Evolutionary conservation across 2,888 invertebrate species (phyloP).

Genomic region (Nudaria mundana): DNA sequence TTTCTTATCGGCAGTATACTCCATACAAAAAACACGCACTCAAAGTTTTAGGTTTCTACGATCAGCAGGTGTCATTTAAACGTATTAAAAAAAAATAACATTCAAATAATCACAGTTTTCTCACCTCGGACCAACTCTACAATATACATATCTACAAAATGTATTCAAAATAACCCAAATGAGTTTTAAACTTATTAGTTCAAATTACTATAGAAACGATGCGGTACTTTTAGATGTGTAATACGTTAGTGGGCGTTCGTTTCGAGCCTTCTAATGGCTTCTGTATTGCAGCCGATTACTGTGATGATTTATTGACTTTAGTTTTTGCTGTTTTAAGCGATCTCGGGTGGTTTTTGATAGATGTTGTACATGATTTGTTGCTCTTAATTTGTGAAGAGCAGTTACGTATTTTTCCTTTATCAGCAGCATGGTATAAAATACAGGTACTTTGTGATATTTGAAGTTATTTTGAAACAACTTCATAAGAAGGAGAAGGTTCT

Average conservation of each 20-base stretch:
- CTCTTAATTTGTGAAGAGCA: slow-evolving; percentile 16
- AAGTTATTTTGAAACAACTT: no score
- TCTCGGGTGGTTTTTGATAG: slow-evolving; percentile 23
- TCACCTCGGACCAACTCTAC: no score
- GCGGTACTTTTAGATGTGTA: slow-evolving; percentile 57
- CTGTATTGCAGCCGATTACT: slow-evolving; percentile 62
- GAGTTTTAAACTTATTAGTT: slow-evolving; percentile 73
- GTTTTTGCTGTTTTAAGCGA: slow-evolving; percentile 33
- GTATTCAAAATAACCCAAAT: slow-evolving; percentile 40
- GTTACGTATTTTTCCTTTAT: slow-evolving; percentile 10
- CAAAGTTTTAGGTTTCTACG: no score
- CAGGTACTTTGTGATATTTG: no score
- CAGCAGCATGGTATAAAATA: no score
- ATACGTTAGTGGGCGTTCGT: slow-evolving; percentile 48
- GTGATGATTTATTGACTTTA: slow-evolving; percentile 56
- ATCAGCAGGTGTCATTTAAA: no score
- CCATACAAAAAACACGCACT: no score
- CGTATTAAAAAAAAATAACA: no score
- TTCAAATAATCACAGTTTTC: no score
- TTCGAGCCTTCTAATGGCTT: slow-evolving; percentile 54
- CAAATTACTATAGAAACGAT: slow-evolving; percentile 62
- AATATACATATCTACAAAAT: no score
- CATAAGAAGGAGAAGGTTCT: no score
- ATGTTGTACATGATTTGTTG: slow-evolving; percentile 29
- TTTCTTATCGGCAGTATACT: no score